These are phyloP conservation scores for Drosophila barbarae DNA, from an alignment of 2,888 invertebrate species.

Conservation along the genomic window DNA sequence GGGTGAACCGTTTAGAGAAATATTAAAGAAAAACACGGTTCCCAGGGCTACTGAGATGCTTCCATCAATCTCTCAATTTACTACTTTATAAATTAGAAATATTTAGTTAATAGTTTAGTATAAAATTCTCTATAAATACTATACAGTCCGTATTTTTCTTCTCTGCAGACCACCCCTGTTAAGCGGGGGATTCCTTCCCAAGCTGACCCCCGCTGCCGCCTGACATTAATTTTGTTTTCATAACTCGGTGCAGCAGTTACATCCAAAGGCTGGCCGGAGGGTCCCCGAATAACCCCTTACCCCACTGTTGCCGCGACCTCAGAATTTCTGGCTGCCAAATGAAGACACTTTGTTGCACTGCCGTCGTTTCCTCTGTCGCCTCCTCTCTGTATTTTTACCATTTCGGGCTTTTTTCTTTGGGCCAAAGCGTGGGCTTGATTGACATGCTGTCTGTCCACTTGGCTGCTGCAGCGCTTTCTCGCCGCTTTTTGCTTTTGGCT, in stretches of 20 bases:
- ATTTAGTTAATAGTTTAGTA: too few relatives aligned
- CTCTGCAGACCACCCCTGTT: constrained; percentile 1
- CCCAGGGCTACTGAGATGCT: not conserved
- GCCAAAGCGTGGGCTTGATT: constrained; percentile 61
- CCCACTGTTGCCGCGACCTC: constrained; percentile 2
- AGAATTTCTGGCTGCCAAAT: constrained; percentile 49
- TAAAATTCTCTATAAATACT: too few relatives aligned
- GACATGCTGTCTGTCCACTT: constrained; percentile 57
- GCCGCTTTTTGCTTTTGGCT: constrained; percentile 47
- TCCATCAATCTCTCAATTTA: not conserved
- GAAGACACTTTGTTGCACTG: constrained; percentile 63
- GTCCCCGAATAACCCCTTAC: constrained; percentile 10
- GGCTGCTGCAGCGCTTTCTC: constrained; percentile 37
- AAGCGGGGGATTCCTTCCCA: constrained; percentile 1
- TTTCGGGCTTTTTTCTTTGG: constrained; percentile 33
- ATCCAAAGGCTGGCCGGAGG: constrained; percentile 15
- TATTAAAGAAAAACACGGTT: too few relatives aligned
- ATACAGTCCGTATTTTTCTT: not conserved
- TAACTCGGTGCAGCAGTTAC: constrained; percentile 48
- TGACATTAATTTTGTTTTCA: constrained; percentile 73
- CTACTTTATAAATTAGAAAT: too few relatives aligned
- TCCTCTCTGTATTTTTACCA: constrained; percentile 24
- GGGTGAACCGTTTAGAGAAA: not conserved
- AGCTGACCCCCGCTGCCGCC: constrained; percentile 38
- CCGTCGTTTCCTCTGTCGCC: constrained; percentile 18